Evolutionary conservation across 2,797 vertebrate genomes (phyloP).

Genomic region (Protosalanx chinensis): DNA sequence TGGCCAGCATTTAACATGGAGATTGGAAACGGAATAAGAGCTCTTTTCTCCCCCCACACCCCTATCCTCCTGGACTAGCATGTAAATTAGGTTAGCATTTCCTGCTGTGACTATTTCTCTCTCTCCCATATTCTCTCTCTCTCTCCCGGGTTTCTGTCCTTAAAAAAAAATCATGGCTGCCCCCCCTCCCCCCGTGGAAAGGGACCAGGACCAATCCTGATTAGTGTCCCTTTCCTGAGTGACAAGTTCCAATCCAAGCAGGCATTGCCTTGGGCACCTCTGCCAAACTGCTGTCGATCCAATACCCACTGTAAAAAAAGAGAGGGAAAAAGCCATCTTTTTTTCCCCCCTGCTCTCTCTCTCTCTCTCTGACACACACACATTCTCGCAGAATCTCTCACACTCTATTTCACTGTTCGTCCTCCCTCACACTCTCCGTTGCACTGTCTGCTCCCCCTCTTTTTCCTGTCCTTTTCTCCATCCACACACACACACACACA

Average conservation of each 20-base stretch:
- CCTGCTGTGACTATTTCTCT: slow-evolving; percentile 58
- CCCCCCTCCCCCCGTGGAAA: slow-evolving; percentile 59
- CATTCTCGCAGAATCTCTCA: slow-evolving; percentile 37
- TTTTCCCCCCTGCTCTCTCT: slow-evolving; percentile 16
- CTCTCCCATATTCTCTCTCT: slow-evolving; percentile 5
- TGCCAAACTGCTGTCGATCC: slow-evolving; percentile 76
- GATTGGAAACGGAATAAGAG: slow-evolving; percentile 78
- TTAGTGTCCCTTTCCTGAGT: slow-evolving; percentile 76
- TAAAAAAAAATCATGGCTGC: slow-evolving; percentile 45
- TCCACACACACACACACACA: slow-evolving; percentile 2
- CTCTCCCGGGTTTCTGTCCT: slow-evolving; percentile 23
- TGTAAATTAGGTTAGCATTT: slow-evolving; percentile 79
- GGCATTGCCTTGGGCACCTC: slow-evolving; percentile 66
- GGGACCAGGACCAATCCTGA: slow-evolving; percentile 73
- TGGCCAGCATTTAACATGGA: slow-evolving; percentile 79
- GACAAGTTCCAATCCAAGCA: slow-evolving; percentile 74
- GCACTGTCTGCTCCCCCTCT: neutral
- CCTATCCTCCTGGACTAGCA: slow-evolving; percentile 76
- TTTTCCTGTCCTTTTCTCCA: neutral
- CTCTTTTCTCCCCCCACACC: slow-evolving; percentile 51
- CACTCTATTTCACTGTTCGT: slow-evolving; percentile 29
- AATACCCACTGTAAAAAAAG: slow-evolving; percentile 57
- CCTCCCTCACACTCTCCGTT: slow-evolving; percentile 21
- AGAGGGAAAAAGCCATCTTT: slow-evolving; percentile 43
- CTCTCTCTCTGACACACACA: slow-evolving; percentile 16